Evolutionary conservation across 2,888 invertebrate species (phyloP), one percentile per base, ranked within the genome.

Genomic region (Pristionchus fissidentatus): DNA sequence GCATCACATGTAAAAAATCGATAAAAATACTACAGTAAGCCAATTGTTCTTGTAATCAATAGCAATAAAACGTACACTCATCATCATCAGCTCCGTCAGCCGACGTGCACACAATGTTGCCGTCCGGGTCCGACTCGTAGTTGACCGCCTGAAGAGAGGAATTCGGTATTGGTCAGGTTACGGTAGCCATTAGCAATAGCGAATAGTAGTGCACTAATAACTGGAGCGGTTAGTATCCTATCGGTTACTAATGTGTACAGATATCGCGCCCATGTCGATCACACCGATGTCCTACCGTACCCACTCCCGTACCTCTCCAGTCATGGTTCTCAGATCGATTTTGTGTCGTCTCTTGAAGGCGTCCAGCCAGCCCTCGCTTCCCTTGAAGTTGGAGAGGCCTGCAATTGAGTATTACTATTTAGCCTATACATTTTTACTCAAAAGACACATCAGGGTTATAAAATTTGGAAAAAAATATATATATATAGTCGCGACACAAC

Each of bases 351-450:
- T 83, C 83, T 89, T 89, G 85, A 89, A 88, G 0, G 87, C 86
- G 75, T 89, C 88, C 57, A 88, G 84, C 89, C 89, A 89, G 13
- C 89, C 88, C 84, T 89, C 89, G 3, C 88, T 88, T 46, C 87
- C 88, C 26, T 87, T 87, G 85, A 89, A 89, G 22, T 84, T 78
- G 49, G 85, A 83, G 38, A 88, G 85, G 4, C 87, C 88, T 85
- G 75, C 13, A 19, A 62, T 35, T 15, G 43, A 52, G 49, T 22
- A 35, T 19, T n/a, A 10, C 38, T 43, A 81, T 46, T 35, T 62
- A 26, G 10, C n/a, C 22, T 10, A 52, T 52, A 52, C 52, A 52
- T 15, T 52, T 22, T 52, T 52, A 22, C 10, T 52, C 52, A 52
- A 52, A 15, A 15, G 52, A 22, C 52, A 15, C 13, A 52, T 52